Percentiles rank a stretch among this genome's conserved stretches.
phyloP scores from a whole-genome alignment of 2,797 vertebrate species.

The Danio choprae region DNA sequence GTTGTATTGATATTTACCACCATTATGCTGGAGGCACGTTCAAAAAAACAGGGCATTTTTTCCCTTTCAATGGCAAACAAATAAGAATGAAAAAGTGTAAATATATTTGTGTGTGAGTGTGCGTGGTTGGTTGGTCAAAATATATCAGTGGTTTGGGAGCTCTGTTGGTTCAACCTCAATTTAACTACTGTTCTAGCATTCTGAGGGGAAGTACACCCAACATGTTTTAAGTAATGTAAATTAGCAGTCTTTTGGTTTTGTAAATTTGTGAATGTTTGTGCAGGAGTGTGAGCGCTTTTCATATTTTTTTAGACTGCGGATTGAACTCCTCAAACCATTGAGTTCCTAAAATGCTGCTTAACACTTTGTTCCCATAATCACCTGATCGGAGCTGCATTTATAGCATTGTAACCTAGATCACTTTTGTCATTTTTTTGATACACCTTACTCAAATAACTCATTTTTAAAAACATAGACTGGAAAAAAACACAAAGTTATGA shows the following conservation, averaged over 20 bases:
- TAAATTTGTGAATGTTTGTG: background rate
- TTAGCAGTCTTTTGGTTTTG: background rate
- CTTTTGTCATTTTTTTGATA: background rate
- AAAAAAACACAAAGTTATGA: background rate
- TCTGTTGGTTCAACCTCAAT: conserved; percentile 8
- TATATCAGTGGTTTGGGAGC: conserved; percentile 38
- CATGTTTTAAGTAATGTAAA: background rate
- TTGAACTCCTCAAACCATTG: background rate
- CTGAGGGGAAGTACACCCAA: conserved; percentile 1
- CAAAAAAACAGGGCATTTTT: background rate
- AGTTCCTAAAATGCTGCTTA: conserved; percentile 29
- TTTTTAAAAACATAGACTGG: background rate
- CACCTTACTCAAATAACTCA: background rate
- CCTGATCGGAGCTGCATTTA: background rate
- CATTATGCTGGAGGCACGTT: conserved; percentile 66
- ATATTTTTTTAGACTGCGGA: conserved; percentile 13
- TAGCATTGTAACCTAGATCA: conserved; percentile 26
- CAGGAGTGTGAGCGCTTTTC: background rate
- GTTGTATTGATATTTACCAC: conserved; percentile 59
- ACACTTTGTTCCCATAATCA: conserved; percentile 17
- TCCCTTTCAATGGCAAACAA: conserved; percentile 43
- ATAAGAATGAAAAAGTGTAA: conserved; percentile 34
- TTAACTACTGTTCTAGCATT: background rate
- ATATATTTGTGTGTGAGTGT: conserved; percentile 60
- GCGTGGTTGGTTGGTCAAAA: conserved; percentile 4